A percentile compares a stretch with the other conserved stretches of the same genome.
phyloP scores from a whole-genome alignment of 2,797 vertebrate genomes.

The Poecilia picta region DNA sequence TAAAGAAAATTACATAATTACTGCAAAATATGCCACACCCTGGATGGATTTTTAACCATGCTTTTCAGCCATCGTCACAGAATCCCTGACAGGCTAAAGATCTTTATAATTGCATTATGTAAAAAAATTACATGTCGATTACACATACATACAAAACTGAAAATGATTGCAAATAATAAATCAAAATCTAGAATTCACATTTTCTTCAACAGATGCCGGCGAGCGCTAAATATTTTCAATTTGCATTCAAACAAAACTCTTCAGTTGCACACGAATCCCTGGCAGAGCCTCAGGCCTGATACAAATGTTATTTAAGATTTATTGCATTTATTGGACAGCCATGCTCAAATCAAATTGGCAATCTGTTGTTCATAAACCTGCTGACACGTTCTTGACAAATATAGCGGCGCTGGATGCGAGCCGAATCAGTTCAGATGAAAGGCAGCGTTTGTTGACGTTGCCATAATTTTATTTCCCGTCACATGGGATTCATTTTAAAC shows the following conservation, averaged over 20 bases:
- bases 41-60: background rate
- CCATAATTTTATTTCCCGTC: constrained; percentile 27
- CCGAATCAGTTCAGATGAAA: constrained; percentile 28
- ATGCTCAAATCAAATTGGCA: constrained; percentile 63
- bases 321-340: constrained; percentile 46
- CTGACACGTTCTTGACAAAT: constrained; percentile 55
- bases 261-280: background rate
- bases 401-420: constrained; percentile 22
- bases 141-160: background rate
- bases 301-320: constrained; percentile 45
- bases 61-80: background rate
- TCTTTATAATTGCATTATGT: background rate
- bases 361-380: constrained; percentile 58
- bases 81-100: background rate
- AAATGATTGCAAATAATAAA: background rate
- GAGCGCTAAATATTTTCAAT: background rate
- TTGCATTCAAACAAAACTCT: background rate
- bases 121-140: background rate
- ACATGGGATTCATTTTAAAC: constrained; percentile 12
- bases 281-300: constrained; percentile 12
- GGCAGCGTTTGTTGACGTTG: constrained; percentile 38
- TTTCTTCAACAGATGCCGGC: background rate
- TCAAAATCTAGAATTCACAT: background rate
- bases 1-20: background rate
- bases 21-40: background rate